Conservation (phyloP, 2,888 invertebrate species). For the Himalopsyche anomala region DNA sequence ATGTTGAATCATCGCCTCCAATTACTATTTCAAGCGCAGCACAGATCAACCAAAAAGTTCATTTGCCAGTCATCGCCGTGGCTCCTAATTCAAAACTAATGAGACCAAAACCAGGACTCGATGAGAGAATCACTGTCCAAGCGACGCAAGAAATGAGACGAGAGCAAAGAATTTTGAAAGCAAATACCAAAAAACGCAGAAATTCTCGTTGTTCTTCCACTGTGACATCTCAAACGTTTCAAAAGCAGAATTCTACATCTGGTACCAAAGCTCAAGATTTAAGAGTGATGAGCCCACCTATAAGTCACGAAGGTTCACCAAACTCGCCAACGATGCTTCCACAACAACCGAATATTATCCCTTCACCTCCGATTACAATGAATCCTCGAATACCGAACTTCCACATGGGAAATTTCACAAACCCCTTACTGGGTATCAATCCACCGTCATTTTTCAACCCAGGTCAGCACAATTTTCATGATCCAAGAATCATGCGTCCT, state of each 20-base stretch:
- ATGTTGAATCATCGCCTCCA: constrained; percentile 66
- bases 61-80: constrained; percentile 80
- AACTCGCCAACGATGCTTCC: constrained; percentile 67
- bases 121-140: constrained; percentile 70
- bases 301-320: constrained; percentile 70
- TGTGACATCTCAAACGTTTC: constrained; percentile 72
- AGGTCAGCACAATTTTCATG: constrained; percentile 68
- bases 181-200: constrained; percentile 74
- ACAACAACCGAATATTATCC: constrained; percentile 70
- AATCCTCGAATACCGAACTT: constrained; percentile 68
- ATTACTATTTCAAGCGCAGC: constrained; percentile 68
- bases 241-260: constrained; percentile 69
- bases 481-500: constrained; percentile 71
- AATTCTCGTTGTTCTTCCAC: constrained; percentile 74
- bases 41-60: constrained; percentile 71
- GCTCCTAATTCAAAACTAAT: constrained; percentile 82
- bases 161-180: constrained; percentile 72
- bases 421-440: constrained; percentile 70
- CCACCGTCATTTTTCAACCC: constrained; percentile 70
- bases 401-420: constrained; percentile 70
- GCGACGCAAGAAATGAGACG: constrained; percentile 74
- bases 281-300: constrained; percentile 72
- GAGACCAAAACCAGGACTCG: constrained; percentile 72
- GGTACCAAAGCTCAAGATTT: constrained; percentile 75
- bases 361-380: constrained; percentile 73